These are phyloP conservation scores for Belonocnema kinseyi DNA, from an alignment of 1,140 invertebrate species.

Conservation along the genomic window DNA sequence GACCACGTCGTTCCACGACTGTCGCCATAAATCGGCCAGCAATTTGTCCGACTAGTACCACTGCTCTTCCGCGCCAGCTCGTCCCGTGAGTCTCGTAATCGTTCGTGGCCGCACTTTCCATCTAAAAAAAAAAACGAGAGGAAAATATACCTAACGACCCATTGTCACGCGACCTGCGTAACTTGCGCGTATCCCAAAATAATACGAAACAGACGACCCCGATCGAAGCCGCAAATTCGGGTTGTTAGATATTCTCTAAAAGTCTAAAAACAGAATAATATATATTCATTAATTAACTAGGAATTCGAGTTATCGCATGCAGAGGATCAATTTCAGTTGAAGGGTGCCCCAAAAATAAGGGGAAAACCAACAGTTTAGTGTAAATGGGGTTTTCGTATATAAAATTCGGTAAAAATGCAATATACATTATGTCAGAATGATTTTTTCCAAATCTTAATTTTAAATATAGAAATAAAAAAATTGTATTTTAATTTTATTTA, in stretches of 20 bases:
- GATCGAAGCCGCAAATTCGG: conserved; percentile 43
- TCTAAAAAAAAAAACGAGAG: conserved; percentile 25
- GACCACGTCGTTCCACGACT: conserved; percentile 17
- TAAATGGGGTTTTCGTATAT: no score
- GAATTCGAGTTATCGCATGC: background rate
- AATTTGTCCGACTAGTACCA: conserved; percentile 26
- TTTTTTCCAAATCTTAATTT: no score
- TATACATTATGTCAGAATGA: no score
- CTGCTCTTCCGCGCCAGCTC: conserved; percentile 2
- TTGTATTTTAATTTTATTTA: no score
- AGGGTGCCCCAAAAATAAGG: no score
- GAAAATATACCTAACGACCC: conserved; percentile 42
- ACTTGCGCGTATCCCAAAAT: conserved; percentile 41
- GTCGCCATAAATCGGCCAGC: conserved; percentile 34
- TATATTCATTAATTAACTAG: background rate
- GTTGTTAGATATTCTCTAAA: background rate
- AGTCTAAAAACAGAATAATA: background rate
- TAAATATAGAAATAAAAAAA: no score
- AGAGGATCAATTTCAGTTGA: background rate
- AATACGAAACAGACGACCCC: conserved; percentile 43
- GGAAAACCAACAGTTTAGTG: no score
- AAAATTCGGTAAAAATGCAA: no score
- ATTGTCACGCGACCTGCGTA: conserved; percentile 53
- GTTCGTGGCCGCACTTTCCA: conserved; percentile 25
- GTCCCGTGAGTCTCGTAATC: conserved; percentile 38